A percentile compares a stretch with the other conserved stretches of the same genome.
These are phyloP conservation scores for Cepaea nemoralis DNA, from an alignment of 1,140 invertebrate species.

Conservation along the genomic window DNA sequence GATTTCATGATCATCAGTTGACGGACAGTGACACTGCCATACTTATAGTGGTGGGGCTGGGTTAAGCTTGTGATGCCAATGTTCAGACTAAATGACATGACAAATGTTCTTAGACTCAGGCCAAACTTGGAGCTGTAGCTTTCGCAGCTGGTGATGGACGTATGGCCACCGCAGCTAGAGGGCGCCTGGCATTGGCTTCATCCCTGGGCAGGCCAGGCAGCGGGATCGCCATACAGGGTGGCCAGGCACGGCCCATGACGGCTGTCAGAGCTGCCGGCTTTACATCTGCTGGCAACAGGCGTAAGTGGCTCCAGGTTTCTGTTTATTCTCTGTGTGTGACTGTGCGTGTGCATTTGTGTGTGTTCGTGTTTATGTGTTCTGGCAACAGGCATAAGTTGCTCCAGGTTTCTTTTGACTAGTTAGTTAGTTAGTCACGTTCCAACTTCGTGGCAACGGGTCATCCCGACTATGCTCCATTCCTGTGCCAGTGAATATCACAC, in stretches of 20 bases:
- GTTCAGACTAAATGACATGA: too few species aligned
- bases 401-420: too few species aligned
- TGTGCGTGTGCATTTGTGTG: too few species aligned
- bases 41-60: too few species aligned
- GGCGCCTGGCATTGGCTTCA: slow-evolving; percentile 64
- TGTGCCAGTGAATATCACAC: too few species aligned
- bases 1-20: too few species aligned
- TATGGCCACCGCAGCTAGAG: slow-evolving; percentile 65
- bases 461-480: too few species aligned
- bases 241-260: slow-evolving; percentile 86
- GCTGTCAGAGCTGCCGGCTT: slow-evolving; percentile 95
- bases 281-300: slow-evolving; percentile 78
- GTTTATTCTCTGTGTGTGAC: too few species aligned
- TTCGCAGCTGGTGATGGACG: slow-evolving; percentile 38
- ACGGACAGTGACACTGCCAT: too few species aligned
- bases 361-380: slow-evolving; percentile 89
- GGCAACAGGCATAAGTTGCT: slow-evolving; percentile 64
- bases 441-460: too few species aligned
- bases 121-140: slow-evolving; percentile 23
- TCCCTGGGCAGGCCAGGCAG: slow-evolving; percentile 69
- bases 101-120: slow-evolving; percentile 37
- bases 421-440: too few species aligned
- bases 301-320: slow-evolving; percentile 45
- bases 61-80: too few species aligned
- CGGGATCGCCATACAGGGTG: slow-evolving; percentile 59